Evolutionary conservation across 2,888 invertebrate species (phyloP), one percentile per base, ranked within the genome.

Genomic region (Leucophora obtusa): DNA sequence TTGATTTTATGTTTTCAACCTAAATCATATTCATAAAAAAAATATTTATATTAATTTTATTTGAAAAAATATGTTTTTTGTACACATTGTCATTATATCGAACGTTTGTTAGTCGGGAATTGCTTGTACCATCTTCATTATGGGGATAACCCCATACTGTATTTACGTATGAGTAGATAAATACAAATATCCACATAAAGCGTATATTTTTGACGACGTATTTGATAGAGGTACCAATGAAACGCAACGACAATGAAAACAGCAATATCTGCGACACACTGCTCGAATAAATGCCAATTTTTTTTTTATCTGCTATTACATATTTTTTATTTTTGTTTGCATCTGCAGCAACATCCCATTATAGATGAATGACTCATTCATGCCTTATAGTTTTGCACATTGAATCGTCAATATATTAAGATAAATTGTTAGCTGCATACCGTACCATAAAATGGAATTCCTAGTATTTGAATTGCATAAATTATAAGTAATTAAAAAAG

Each of bases 221-320:
- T 54, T 70, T 76, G 54, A 24, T 21, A 50, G 3, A 35, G 53
- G 4, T 53, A 77, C 50, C 50, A 72, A 72, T 66, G 14, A 71
- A 66, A 53, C 15, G 5, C 10, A 51, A 66, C 71, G 59, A 66
- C 65, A 77, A 71, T 66, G 53, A 71, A 71, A 56, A 71, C 47
- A 59, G 14, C 59, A 54, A 60, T 71, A 58, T 66, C 77, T 77
- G 66, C 72, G 77, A 77, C 77, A 72, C 77, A 77, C 71, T 71
- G 60, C 66, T 71, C 71, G 66, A 66, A 77, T 77, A 71, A 71
- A 77, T 77, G 77, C 77, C 77, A 77, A 77, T 77, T 77, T 72
- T 56, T 69, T 6, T 24, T 24, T 56, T 75, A 50, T n/a, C n/a
- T n/a, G n/a, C n/a, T n/a, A n/a, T n/a, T n/a, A n/a, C n/a, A n/a